Conservation (phyloP, 2,888 invertebrate species). For the Drosophila suboccidentalis region DNA sequence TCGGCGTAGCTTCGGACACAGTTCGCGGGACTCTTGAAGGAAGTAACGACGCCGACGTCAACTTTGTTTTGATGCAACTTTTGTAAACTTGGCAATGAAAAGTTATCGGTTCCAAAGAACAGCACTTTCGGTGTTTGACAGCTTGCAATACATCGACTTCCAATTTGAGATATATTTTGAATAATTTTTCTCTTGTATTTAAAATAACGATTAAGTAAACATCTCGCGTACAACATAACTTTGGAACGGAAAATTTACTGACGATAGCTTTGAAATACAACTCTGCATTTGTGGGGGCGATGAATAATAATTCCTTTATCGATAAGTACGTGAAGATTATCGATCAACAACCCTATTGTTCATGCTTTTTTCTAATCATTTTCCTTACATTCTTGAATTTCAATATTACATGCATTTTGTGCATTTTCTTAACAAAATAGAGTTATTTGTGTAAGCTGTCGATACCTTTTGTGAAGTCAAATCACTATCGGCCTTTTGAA, state of each 20-base stretch:
- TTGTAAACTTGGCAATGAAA: constrained; percentile 91
- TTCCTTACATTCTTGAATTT: no score
- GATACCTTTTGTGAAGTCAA: not conserved
- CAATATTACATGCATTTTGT: no score
- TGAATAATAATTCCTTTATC: no score
- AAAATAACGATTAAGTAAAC: constrained; percentile 62
- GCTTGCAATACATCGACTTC: constrained; percentile 23
- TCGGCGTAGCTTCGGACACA: constrained; percentile 90
- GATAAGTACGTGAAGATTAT: no score
- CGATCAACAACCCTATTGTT: no score
- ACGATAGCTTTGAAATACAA: constrained; percentile 24
- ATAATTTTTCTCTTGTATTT: constrained; percentile 82
- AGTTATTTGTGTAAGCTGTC: no score
- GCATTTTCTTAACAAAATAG: no score
- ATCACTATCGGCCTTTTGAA: not conserved
- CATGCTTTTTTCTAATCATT: no score
- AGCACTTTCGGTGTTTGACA: constrained; percentile 86
- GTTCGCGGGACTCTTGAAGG: constrained; percentile 88
- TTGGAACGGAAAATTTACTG: constrained; percentile 36
- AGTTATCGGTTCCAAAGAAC: constrained; percentile 95
- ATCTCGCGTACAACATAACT: constrained; percentile 50
- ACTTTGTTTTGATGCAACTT: constrained; percentile 40
- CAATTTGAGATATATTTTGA: constrained; percentile 1
- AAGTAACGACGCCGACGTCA: constrained; percentile 92
- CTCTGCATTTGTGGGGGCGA: constrained; percentile 5